Conservation (phyloP, 1,140 invertebrate genomes). For the Uloborus diversus region DNA sequence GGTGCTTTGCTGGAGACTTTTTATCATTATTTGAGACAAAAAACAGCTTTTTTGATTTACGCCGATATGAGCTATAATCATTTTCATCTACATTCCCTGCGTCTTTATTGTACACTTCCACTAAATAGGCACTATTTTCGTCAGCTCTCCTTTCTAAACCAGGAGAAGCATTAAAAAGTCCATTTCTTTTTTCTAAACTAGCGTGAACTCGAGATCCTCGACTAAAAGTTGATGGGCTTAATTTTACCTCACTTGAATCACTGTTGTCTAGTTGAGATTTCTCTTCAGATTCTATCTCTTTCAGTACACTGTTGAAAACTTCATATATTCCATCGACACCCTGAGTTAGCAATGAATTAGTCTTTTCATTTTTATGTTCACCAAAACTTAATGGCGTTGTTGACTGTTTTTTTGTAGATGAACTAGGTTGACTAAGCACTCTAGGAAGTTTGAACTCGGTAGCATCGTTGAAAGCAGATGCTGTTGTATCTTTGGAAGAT, state of each 20-base stretch:
- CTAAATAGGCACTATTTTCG: neutral
- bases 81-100: neutral
- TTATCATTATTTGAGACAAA: slow-evolving; percentile 1
- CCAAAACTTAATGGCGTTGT: slow-evolving; percentile 26
- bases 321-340: slow-evolving; percentile 3
- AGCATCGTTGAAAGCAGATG: slow-evolving; percentile 12
- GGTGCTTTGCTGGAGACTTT: slow-evolving; percentile 11
- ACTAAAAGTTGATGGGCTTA: slow-evolving; percentile 27
- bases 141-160: neutral
- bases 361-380: neutral
- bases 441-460: slow-evolving; percentile 26
- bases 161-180: neutral
- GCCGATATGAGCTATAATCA: neutral
- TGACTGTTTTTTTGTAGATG: neutral
- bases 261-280: too few species aligned
- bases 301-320: slow-evolving; percentile 39
- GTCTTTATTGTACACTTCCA: slow-evolving; percentile 21
- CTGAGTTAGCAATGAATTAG: neutral
- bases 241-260: neutral
- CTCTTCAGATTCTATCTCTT: slow-evolving; percentile 3
- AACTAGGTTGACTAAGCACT: slow-evolving; percentile 5
- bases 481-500: slow-evolving; percentile 26
- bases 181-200: neutral
- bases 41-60: slow-evolving; percentile 30
- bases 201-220: slow-evolving; percentile 3